phyloP scores from a whole-genome alignment of 2,888 invertebrate species.

The Gymnocheta viridis region DNA sequence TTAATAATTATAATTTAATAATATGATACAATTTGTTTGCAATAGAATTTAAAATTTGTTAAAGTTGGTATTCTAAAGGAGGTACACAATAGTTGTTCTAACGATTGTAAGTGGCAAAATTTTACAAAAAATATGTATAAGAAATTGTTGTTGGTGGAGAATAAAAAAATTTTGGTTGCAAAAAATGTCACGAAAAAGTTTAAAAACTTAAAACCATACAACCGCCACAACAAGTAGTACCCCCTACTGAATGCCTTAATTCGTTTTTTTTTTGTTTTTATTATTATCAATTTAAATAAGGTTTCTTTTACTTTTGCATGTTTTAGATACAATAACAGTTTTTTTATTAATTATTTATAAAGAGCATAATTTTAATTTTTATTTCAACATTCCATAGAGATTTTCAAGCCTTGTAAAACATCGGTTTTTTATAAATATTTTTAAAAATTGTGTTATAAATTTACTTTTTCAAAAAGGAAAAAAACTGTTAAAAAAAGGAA shows the following conservation, averaged over 20 bases:
- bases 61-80: too few species aligned
- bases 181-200: too few species aligned
- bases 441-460: neutral
- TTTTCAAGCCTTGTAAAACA: slow-evolving; percentile 23
- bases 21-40: slow-evolving; percentile 56
- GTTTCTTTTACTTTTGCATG: neutral
- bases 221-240: neutral
- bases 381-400: slow-evolving; percentile 63
- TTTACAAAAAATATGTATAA: too few species aligned
- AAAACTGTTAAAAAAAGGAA: slow-evolving; percentile 5
- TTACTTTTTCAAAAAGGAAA: neutral
- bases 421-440: neutral
- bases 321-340: slow-evolving; percentile 25
- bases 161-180: too few species aligned
- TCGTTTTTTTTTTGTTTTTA: neutral
- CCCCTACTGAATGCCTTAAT: neutral
- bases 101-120: too few species aligned
- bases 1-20: slow-evolving; percentile 52
- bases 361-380: slow-evolving; percentile 25
- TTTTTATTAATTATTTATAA: slow-evolving; percentile 15
- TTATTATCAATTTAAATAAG: neutral
- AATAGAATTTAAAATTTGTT: neutral
- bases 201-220: neutral
- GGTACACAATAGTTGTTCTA: too few species aligned
- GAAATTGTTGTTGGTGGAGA: too few species aligned